Conservation (phyloP, 2,113 vertebrate species). For the Saccopteryx leptura region DNA sequence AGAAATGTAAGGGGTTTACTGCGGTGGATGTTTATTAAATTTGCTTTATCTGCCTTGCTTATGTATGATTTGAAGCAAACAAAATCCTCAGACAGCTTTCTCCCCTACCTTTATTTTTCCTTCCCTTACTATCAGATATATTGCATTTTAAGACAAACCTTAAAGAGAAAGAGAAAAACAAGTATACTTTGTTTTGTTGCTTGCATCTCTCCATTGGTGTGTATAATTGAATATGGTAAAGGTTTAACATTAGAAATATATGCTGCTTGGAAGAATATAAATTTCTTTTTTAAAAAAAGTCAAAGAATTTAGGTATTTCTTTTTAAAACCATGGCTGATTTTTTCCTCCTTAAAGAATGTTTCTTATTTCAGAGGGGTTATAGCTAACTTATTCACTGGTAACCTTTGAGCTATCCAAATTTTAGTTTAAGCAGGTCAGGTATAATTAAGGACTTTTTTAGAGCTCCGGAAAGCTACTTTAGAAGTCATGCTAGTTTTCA, state of each 20-base stretch:
- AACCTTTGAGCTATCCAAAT: constrained; percentile 23
- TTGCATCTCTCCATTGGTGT: not conserved
- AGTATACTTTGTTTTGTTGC: not conserved
- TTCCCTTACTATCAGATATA: not conserved
- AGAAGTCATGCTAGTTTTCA: constrained; percentile 14
- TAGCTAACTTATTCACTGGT: constrained; percentile 9
- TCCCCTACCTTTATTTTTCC: not conserved
- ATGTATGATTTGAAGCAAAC: not conserved
- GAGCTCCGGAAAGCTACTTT: constrained; percentile 17
- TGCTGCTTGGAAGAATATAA: not conserved
- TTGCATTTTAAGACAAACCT: not conserved
- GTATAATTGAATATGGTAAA: not conserved
- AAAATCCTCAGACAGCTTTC: not conserved
- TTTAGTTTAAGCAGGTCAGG: constrained; percentile 33
- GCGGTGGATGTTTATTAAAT: not conserved
- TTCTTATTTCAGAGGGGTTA: not conserved
- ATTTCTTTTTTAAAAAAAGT: constrained; percentile 37
- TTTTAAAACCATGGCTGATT: not conserved
- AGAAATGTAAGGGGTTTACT: not conserved
- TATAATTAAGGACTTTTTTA: constrained; percentile 22
- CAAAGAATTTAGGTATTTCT: not conserved
- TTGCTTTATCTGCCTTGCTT: not conserved
- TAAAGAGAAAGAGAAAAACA: not conserved
- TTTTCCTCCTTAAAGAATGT: not conserved
- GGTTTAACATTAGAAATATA: not conserved